A percentile compares a stretch with the other conserved stretches of the same genome.
These are phyloP conservation scores for Drosophila siamana DNA, from an alignment of 2,888 invertebrate species.

Conservation along the genomic window DNA sequence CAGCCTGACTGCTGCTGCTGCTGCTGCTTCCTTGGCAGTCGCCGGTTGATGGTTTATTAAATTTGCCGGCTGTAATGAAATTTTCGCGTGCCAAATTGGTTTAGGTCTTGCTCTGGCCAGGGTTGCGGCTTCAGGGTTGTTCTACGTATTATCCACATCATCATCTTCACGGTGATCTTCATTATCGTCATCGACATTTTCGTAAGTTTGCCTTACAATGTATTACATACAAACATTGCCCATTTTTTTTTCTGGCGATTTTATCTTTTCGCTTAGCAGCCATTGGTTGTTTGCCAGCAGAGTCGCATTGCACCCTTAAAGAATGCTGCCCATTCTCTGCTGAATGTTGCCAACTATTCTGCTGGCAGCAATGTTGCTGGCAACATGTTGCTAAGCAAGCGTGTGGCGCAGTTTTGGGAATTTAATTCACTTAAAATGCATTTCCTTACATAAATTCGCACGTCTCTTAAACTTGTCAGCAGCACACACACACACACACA, in stretches of 20 bases:
- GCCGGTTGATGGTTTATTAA: conserved; percentile 63
- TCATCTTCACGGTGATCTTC: conserved; percentile 26
- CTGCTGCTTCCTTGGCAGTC: conserved; percentile 23
- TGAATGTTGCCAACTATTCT: conserved; percentile 25
- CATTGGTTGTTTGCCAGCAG: conserved; percentile 54
- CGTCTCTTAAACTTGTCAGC: conserved; percentile 29
- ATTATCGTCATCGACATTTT: conserved; percentile 21
- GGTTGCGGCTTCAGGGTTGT: conserved; percentile 69
- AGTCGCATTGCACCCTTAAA: conserved; percentile 33
- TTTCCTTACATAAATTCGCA: conserved; percentile 62
- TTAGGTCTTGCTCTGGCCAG: conserved; percentile 55
- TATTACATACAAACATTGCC: conserved; percentile 6
- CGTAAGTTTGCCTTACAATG: conserved; percentile 22
- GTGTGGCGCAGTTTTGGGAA: conserved; percentile 39
- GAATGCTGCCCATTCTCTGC: not conserved
- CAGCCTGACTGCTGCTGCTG: too few relatives aligned
- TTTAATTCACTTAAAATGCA: conserved; percentile 71
- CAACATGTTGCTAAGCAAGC: conserved; percentile 33
- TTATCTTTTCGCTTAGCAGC: conserved; percentile 43
- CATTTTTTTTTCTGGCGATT: conserved; percentile 21
- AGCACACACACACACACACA: conserved; percentile 6
- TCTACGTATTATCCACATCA: conserved; percentile 45
- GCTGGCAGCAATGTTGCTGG: conserved; percentile 55
- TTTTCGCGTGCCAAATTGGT: conserved; percentile 78
- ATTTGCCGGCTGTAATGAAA: conserved; percentile 74